These are phyloP conservation scores for Allobates femoralis DNA, from an alignment of 2,797 vertebrate genomes.

Conservation along the genomic window DNA sequence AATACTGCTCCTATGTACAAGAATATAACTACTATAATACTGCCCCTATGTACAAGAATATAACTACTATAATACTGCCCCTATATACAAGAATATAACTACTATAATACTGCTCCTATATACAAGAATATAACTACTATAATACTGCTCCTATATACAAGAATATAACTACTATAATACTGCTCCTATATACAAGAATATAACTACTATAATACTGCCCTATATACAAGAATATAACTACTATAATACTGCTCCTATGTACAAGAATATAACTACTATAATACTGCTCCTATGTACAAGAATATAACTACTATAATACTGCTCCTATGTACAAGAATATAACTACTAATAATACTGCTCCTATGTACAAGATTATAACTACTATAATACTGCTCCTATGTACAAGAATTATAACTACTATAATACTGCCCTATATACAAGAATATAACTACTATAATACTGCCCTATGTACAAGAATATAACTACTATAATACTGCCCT, in stretches of 20 bases:
- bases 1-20: neutral
- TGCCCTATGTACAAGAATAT: no score
- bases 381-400: no score
- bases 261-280: no score
- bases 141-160: neutral
- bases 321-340: neutral
- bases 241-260: no score
- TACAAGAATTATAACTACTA: no score
- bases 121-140: neutral
- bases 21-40: conserved; percentile 16
- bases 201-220: conserved; percentile 14
- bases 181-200: neutral
- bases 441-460: no score
- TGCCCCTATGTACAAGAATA: conserved; percentile 7
- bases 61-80: conserved; percentile 9
- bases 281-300: no score
- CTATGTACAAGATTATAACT: neutral
- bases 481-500: no score
- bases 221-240: no score
- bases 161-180: conserved; percentile 10
- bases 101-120: neutral
- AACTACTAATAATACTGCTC: conserved; percentile 3
- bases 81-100: conserved; percentile 7
- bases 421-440: no score
- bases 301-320: conserved; percentile 10